Evolutionary conservation across 2,888 invertebrate species (phyloP).

Genomic region (Catocala sponsa): DNA sequence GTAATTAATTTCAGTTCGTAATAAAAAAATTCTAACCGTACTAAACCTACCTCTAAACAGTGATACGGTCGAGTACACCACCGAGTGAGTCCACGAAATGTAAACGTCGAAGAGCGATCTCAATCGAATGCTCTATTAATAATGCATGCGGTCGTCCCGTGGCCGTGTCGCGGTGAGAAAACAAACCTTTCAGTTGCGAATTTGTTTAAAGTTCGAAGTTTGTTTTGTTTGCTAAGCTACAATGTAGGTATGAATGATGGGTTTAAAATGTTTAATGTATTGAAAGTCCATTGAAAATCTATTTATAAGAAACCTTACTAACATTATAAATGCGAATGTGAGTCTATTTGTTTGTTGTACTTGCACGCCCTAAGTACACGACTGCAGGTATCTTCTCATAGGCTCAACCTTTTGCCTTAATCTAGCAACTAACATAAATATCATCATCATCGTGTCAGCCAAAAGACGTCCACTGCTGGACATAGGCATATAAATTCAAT

Average conservation of each 20-base stretch:
- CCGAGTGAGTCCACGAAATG: slow-evolving; percentile 21
- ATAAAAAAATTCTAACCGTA: slow-evolving; percentile 10
- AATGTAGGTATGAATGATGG: slow-evolving; percentile 12
- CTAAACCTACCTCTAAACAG: slow-evolving; percentile 20
- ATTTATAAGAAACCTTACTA: too few relatives aligned
- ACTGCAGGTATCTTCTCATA: too few relatives aligned
- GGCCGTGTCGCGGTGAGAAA: slow-evolving; percentile 38
- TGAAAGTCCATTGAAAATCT: background rate
- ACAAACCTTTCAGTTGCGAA: slow-evolving; percentile 37
- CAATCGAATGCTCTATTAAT: slow-evolving; percentile 53
- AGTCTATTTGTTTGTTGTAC: too few relatives aligned
- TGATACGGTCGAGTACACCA: slow-evolving; percentile 16
- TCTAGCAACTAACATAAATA: too few relatives aligned
- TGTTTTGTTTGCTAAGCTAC: slow-evolving; percentile 19
- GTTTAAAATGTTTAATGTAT: slow-evolving; percentile 17
- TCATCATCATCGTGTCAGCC: too few relatives aligned
- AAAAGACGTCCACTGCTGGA: too few relatives aligned
- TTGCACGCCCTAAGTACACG: too few relatives aligned
- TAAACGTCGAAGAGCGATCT: slow-evolving; percentile 42
- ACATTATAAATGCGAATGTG: too few relatives aligned
- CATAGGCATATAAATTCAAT: too few relatives aligned
- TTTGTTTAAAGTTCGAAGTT: slow-evolving; percentile 28
- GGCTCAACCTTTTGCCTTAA: too few relatives aligned
- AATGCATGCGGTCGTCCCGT: slow-evolving; percentile 48
- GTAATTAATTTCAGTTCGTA: background rate